phyloP scores from a whole-genome alignment of 2,113 vertebrate genomes.

The Tenrec ecaudatus region DNA sequence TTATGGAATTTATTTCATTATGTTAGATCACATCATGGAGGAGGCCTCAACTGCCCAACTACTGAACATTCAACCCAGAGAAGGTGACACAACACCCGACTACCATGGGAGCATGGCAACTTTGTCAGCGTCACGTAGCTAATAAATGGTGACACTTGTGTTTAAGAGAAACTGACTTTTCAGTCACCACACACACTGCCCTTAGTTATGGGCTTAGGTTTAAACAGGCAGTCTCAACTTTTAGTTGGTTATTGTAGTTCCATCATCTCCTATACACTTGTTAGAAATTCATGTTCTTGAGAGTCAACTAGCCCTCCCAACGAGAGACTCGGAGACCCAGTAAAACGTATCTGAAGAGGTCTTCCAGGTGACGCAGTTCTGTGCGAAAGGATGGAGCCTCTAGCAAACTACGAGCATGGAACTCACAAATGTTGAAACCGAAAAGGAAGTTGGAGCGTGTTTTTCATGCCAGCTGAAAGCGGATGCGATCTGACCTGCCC shows the following conservation, averaged over 20 bases:
- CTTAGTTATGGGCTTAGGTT: neutral
- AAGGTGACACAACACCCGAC: too few species aligned
- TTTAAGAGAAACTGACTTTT: neutral
- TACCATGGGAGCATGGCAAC: too few species aligned
- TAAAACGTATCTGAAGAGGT: neutral
- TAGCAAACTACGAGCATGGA: too few species aligned
- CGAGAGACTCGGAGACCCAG: neutral
- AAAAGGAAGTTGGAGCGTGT: neutral
- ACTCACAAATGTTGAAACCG: slow-evolving; percentile 5
- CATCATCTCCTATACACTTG: neutral
- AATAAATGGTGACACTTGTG: too few species aligned
- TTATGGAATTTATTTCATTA: too few species aligned
- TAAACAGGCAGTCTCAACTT: neutral
- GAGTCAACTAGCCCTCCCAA: neutral
- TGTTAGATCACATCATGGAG: too few species aligned
- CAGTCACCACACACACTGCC: neutral
- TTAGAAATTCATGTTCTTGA: neutral
- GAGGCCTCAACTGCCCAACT: too few species aligned
- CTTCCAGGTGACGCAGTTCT: neutral
- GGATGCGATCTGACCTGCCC: neutral
- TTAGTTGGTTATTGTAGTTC: neutral
- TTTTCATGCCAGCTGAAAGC: neutral
- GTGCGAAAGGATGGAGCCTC: too few species aligned
- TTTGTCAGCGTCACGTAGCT: too few species aligned
- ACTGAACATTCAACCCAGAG: too few species aligned